phyloP scores from a whole-genome alignment of 2,113 vertebrate species.

The Malaclemys terrapin region DNA sequence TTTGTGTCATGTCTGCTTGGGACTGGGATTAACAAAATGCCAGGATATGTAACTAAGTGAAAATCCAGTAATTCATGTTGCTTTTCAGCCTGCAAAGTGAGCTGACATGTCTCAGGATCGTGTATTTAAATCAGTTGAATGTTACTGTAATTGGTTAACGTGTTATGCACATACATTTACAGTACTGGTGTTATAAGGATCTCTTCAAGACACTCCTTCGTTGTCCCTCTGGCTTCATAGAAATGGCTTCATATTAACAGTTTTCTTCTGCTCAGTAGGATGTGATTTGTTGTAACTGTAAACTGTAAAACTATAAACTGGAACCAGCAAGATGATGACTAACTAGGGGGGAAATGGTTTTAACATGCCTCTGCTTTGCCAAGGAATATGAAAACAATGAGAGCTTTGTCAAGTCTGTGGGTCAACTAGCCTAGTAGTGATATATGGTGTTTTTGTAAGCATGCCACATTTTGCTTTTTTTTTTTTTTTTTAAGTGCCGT shows the following conservation, averaged over 20 bases:
- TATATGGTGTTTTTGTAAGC: constrained; percentile 45
- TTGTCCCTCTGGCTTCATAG: neutral
- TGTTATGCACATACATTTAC: neutral
- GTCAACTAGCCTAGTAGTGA: constrained; percentile 51
- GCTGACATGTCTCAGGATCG: neutral
- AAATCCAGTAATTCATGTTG: neutral
- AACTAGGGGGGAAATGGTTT: constrained; percentile 65
- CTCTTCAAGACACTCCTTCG: neutral
- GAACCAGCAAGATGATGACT: constrained; percentile 67
- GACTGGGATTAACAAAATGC: neutral
- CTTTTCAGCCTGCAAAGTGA: neutral
- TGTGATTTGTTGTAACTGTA: constrained; percentile 56
- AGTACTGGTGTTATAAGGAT: neutral
- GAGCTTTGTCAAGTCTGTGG: constrained; percentile 59
- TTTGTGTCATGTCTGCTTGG: constrained; percentile 8
- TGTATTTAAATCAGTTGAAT: neutral
- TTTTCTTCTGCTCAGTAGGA: constrained; percentile 62
- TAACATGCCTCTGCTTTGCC: constrained; percentile 61
- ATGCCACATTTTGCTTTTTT: neutral
- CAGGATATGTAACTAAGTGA: neutral
- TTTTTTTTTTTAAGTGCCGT: neutral
- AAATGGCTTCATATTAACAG: constrained; percentile 43
- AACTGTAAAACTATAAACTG: constrained; percentile 30
- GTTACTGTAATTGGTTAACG: fast-evolving
- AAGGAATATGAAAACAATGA: constrained; percentile 68